A percentile compares a stretch with the other conserved stretches of the same genome.
Conservation (phyloP, 2,888 invertebrate genomes). For the Troilus luridus region DNA sequence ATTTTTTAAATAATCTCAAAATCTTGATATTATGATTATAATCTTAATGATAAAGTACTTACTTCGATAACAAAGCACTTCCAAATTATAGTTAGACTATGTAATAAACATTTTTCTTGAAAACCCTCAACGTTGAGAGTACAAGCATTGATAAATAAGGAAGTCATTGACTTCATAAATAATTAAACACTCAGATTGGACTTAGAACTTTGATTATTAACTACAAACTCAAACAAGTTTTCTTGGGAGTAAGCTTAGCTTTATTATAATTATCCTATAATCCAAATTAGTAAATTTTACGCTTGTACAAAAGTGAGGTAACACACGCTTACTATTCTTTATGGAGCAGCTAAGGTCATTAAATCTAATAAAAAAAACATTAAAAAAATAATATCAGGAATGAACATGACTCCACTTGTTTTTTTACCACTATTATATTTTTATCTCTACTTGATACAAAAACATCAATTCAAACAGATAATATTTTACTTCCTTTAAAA, state of each 20-base stretch:
- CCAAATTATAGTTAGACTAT: too few species aligned
- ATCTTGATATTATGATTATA: neutral
- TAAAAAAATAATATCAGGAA: neutral
- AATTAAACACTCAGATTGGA: neutral
- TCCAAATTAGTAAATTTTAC: neutral
- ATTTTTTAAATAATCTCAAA: neutral
- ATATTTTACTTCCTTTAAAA: neutral
- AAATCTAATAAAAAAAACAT: neutral
- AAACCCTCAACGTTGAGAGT: neutral
- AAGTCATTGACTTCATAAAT: neutral
- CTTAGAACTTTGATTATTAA: neutral
- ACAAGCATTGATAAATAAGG: neutral
- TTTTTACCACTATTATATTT: neutral
- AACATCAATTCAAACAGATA: neutral
- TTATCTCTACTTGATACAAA: constrained; percentile 20
- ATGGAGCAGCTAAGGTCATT: neutral
- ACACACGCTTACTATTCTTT: neutral
- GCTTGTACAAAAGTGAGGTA: neutral
- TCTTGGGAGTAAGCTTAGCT: neutral
- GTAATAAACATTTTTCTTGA: neutral
- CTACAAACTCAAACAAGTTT: neutral
- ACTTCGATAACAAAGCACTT: neutral
- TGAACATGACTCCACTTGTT: neutral
- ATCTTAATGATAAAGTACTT: neutral
- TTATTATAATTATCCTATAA: neutral